Evolutionary conservation across 2,113 vertebrate genomes (phyloP).

Genomic region (Recurvirostra avosetta): DNA sequence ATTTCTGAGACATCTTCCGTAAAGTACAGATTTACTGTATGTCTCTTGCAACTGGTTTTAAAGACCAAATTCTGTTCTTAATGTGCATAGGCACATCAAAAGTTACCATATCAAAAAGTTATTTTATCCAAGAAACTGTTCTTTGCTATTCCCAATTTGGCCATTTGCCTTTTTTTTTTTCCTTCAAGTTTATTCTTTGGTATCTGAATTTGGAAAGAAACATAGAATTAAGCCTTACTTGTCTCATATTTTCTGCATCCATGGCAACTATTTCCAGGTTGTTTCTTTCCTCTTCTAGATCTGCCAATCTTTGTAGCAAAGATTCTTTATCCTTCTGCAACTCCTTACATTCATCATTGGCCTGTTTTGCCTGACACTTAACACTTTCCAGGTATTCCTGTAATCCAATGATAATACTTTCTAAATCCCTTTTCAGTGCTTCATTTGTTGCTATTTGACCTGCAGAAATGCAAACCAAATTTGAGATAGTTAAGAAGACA

Average conservation of each 20-base stretch:
- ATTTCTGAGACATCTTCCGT: background rate
- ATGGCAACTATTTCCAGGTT: constrained; percentile 76
- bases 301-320: constrained; percentile 76
- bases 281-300: constrained; percentile 75
- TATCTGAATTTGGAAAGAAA: background rate
- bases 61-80: background rate
- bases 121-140: background rate
- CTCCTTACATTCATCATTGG: constrained; percentile 75
- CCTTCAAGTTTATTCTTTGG: background rate
- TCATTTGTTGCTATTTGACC: constrained; percentile 92
- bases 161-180: background rate
- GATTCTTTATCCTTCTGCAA: constrained; percentile 79
- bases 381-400: constrained; percentile 86
- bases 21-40: background rate
- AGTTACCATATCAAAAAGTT: background rate
- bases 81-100: background rate
- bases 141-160: background rate
- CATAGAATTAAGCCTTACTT: constrained; percentile 68
- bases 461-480: constrained; percentile 44
- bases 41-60: background rate
- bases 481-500: background rate
- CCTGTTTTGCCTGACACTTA: constrained; percentile 79
- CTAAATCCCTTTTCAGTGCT: constrained; percentile 86
- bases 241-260: constrained; percentile 76
- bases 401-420: constrained; percentile 84